Percentiles rank a stretch among this genome's conserved stretches.
These are phyloP conservation scores for Anser brachyrhynchus DNA, from an alignment of 2,113 vertebrate genomes.

Conservation along the genomic window DNA sequence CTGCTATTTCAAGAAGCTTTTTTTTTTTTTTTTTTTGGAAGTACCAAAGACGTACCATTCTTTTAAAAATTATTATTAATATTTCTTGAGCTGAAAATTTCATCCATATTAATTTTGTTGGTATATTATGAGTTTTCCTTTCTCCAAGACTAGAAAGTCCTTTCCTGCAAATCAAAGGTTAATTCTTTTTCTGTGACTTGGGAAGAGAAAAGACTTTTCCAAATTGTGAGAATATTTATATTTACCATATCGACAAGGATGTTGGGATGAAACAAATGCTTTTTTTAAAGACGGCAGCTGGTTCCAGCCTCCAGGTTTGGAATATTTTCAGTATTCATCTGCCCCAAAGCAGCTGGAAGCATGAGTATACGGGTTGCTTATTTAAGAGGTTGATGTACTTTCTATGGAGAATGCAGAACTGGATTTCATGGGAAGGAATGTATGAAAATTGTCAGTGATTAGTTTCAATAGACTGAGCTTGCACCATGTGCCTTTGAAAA, in stretches of 20 bases:
- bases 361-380: slow-evolving; percentile 38
- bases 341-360: slow-evolving; percentile 52
- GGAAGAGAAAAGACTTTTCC: slow-evolving; percentile 14
- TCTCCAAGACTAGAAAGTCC: background rate
- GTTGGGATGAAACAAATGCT: slow-evolving; percentile 23
- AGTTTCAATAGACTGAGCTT: slow-evolving; percentile 67
- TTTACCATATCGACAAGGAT: slow-evolving; percentile 3
- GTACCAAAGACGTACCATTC: accelerated
- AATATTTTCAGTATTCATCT: slow-evolving; percentile 51
- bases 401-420: slow-evolving; percentile 62
- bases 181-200: background rate
- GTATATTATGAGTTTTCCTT: background rate
- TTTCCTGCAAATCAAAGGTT: background rate
- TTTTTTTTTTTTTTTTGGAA: background rate
- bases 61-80: no score
- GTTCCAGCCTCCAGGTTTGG: slow-evolving; percentile 45
- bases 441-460: slow-evolving; percentile 69
- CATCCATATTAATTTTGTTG: background rate
- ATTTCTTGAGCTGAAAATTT: background rate
- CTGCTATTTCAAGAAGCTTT: background rate
- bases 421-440: slow-evolving; percentile 66
- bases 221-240: slow-evolving; percentile 46
- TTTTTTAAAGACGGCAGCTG: slow-evolving; percentile 41
- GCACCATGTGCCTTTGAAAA: slow-evolving; percentile 55
- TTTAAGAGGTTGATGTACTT: slow-evolving; percentile 54